phyloP scores from a whole-genome alignment of 2,888 invertebrate species.

The Daptonema setosum region DNA sequence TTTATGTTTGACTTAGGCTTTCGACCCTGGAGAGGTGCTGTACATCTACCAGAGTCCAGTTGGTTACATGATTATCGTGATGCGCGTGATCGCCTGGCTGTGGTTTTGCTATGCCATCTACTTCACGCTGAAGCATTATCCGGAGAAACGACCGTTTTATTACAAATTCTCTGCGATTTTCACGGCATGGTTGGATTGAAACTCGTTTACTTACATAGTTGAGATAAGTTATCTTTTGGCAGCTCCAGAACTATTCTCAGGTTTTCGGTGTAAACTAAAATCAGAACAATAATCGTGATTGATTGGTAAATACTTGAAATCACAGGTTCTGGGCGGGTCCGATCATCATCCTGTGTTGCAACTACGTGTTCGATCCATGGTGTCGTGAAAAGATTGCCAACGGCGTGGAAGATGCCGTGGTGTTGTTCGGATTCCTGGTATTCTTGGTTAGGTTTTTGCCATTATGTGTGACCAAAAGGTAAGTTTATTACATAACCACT shows the following conservation, averaged over 20 bases:
- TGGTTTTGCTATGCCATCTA: slow-evolving; percentile 49
- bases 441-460: slow-evolving; percentile 40
- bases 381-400: slow-evolving; percentile 51
- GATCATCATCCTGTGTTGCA: slow-evolving; percentile 51
- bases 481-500: too few relatives aligned
- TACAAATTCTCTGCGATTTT: slow-evolving; percentile 58
- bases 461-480: too few relatives aligned
- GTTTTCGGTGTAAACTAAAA: too few relatives aligned
- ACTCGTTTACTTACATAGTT: not conserved
- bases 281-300: too few relatives aligned
- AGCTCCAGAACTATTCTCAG: too few relatives aligned
- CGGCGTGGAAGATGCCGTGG: slow-evolving; percentile 44
- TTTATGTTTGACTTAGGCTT: too few relatives aligned
- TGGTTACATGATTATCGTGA: slow-evolving; percentile 54
- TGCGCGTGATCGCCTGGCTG: slow-evolving; percentile 56
- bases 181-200: slow-evolving; percentile 55
- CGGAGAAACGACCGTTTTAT: slow-evolving; percentile 60
- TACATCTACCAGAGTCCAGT: slow-evolving; percentile 75
- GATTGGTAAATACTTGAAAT: too few relatives aligned
- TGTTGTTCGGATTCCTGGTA: slow-evolving; percentile 45
- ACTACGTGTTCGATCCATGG: slow-evolving; percentile 57
- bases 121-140: slow-evolving; percentile 59
- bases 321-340: slow-evolving; percentile 57
- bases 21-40: slow-evolving; percentile 70
- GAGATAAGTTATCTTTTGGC: not conserved